Conservation (phyloP, 2,113 vertebrate species). For the Nothoprocta pentlandii region DNA sequence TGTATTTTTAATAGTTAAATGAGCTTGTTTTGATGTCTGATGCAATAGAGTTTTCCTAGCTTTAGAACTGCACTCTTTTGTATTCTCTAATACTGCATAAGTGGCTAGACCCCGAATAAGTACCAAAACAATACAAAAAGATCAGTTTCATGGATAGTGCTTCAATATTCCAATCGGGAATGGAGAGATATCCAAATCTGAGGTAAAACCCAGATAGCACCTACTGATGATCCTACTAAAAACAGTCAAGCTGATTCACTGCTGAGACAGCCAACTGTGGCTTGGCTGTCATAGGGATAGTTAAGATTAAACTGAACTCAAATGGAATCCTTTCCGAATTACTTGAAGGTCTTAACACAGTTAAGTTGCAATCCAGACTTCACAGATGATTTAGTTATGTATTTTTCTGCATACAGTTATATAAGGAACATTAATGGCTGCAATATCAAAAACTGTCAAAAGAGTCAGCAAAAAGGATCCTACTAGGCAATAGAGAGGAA, state of each 20-base stretch:
- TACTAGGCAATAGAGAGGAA: not conserved
- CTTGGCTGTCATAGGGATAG: not conserved
- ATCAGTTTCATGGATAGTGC: not conserved
- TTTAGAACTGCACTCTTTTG: not conserved
- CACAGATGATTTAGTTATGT: not conserved
- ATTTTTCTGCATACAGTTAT: not conserved
- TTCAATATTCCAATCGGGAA: not conserved
- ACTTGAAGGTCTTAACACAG: not conserved
- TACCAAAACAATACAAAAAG: not conserved
- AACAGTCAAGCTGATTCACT: not conserved
- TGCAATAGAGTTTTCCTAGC: not conserved
- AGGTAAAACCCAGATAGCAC: not conserved
- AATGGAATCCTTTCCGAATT: not conserved
- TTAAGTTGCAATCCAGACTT: not conserved
- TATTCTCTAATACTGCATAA: not conserved
- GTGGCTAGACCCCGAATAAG: not conserved
- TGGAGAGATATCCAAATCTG: not conserved
- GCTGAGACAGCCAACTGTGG: not conserved
- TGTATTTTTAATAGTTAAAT: not conserved
- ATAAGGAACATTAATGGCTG: not conserved
- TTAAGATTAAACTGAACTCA: not conserved
- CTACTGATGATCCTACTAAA: not conserved
- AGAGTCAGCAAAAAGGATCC: not conserved
- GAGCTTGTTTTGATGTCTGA: not conserved
- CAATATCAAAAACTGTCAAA: not conserved